Evolutionary conservation across 2,113 vertebrate species (phyloP).

Genomic region (Oostethus manadensis): DNA sequence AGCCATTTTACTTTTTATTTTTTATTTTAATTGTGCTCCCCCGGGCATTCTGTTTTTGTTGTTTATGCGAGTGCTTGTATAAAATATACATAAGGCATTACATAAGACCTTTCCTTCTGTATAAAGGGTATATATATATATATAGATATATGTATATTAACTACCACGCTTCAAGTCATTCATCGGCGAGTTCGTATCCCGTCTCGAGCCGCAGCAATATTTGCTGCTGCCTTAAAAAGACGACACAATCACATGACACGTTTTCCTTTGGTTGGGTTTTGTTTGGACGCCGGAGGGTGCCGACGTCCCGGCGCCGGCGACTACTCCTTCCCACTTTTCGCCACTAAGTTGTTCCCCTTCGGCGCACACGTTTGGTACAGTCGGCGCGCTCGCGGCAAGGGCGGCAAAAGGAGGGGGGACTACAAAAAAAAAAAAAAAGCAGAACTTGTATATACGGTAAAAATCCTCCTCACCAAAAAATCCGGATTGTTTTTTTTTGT

Average conservation of each 20-base stretch:
- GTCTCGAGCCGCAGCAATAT: slow-evolving; percentile 61
- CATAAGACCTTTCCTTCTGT: slow-evolving; percentile 77
- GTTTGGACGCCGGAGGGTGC: slow-evolving; percentile 44
- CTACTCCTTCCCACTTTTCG: slow-evolving; percentile 33
- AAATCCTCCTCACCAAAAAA: slow-evolving; percentile 96
- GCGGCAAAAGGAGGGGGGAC: too few relatives aligned
- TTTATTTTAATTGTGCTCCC: slow-evolving; percentile 46
- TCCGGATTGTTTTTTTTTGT: slow-evolving; percentile 80
- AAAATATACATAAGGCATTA: slow-evolving; percentile 76
- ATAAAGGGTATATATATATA: slow-evolving; percentile 76
- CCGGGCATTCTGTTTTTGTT: slow-evolving; percentile 43
- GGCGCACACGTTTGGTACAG: slow-evolving; percentile 40
- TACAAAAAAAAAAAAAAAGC: slow-evolving; percentile 38
- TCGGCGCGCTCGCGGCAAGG: slow-evolving; percentile 47
- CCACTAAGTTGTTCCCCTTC: slow-evolving; percentile 50
- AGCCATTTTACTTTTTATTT: slow-evolving; percentile 57
- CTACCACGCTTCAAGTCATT: slow-evolving; percentile 65
- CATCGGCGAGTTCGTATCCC: slow-evolving; percentile 58
- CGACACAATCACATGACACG: slow-evolving; percentile 42
- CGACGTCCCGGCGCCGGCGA: slow-evolving; percentile 39
- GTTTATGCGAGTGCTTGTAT: slow-evolving; percentile 68
- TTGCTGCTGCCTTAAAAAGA: slow-evolving; percentile 56
- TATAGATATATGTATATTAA: slow-evolving; percentile 76
- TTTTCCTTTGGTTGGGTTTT: slow-evolving; percentile 26
- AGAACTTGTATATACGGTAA: slow-evolving; percentile 75